These are phyloP conservation scores for Ophiothrix spiculata DNA, from an alignment of 35 echinoderm and acorn worm genomes.

Conservation along the genomic window DNA sequence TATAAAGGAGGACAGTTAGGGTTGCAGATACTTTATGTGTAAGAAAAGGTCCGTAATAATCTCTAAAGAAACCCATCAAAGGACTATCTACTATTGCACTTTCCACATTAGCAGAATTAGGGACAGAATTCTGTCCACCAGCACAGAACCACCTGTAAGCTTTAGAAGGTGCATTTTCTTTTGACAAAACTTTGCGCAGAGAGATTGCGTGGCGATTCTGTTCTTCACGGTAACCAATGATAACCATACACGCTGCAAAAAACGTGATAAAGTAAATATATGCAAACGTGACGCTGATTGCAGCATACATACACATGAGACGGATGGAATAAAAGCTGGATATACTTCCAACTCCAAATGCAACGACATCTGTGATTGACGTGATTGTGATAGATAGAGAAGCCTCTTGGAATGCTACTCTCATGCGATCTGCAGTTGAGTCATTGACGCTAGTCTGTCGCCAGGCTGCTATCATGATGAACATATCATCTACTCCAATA, in stretches of 20 bases:
- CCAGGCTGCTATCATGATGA: conserved; percentile 56
- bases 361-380: conserved; percentile 39
- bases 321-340: conserved; percentile 34
- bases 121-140: conserved; percentile 10
- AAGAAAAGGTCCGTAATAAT: conserved; percentile 37
- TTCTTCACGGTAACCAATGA: conserved; percentile 30
- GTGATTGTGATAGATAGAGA: conserved; percentile 61
- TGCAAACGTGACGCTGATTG: conserved; percentile 40
- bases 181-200: neutral
- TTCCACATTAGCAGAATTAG: neutral
- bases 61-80: conserved; percentile 30
- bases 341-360: conserved; percentile 45
- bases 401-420: conserved; percentile 35
- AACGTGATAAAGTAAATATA: conserved; percentile 56
- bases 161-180: neutral
- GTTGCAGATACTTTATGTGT: neutral
- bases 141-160: conserved; percentile 25
- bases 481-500: conserved; percentile 61
- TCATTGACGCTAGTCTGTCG: neutral
- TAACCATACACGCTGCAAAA: conserved; percentile 38
- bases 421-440: conserved; percentile 31
- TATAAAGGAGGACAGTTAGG: conserved; percentile 18
- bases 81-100: neutral
- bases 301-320: conserved; percentile 46
- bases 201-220: conserved; percentile 18